Evolutionary conservation across 2,888 invertebrate genomes (phyloP), one percentile per base, ranked within the genome.

Genomic region (Rhagophthalmus giganteus): DNA sequence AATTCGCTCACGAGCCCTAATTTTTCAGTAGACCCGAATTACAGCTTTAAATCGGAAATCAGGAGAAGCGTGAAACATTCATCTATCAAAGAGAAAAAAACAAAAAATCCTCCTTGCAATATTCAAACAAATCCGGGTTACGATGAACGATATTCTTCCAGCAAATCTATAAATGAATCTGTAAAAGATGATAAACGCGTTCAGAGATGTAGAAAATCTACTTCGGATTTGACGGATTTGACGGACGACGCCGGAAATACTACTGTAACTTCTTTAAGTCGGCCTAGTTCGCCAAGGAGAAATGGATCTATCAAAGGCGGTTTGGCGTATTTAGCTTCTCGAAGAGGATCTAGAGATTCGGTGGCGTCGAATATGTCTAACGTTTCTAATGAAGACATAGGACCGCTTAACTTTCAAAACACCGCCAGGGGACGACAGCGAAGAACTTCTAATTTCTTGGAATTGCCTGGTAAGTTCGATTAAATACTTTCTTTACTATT

Each of bases 381-480:
- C 55, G 78, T 85, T 60, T 88, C 88, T 1, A 88, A 89, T 64
- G 90, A 90, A 70, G 90, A 89, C 63, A 84, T 90, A 38, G 90
- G 88, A 0, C 90, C 90, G 4, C 74, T 89, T 54, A 88, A 88
- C 72, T 90, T 90, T 72, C 87, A 87, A 67, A 84, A 86, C 57
- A 87, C 88, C 13, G 84, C 85, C 61, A 81, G 90, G 1, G 87
- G 87, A 1, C 79, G 89, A 10, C 90, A 90, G 68, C 77, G 92
- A 15, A 78, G 91, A 60, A 91, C 90, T 2, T 91, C 91, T 1
- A 92, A 92, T 75, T 92, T 92, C 70, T 78, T 92, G 39, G 92
- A 92, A 72, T 74, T 92, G 61, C 92, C 92, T 73, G 89, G 91
- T 91, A 72, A 76, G 76, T 70, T n/a, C n/a, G n/a, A n/a, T n/a